Evolutionary conservation across 2,113 vertebrate species (phyloP).

Genomic region (Tragelaphus buxtoni): DNA sequence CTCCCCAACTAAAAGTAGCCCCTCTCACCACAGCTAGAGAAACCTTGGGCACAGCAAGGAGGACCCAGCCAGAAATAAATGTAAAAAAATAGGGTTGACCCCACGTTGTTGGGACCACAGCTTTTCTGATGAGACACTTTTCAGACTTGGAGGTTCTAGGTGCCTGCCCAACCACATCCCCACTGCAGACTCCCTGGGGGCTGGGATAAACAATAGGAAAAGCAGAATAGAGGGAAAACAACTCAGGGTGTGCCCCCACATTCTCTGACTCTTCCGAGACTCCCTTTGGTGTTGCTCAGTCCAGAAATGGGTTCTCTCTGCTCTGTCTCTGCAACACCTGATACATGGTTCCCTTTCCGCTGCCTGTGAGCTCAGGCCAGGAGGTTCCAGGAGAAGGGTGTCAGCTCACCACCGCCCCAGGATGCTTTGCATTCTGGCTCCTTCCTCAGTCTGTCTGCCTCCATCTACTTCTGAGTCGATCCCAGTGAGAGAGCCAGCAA

Average conservation of each 20-base stretch:
- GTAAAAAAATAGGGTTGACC: neutral
- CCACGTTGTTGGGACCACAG: neutral
- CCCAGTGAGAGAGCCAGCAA: neutral
- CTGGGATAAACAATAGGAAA: neutral
- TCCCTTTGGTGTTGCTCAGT: neutral
- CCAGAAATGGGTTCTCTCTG: neutral
- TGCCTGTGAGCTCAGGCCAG: neutral
- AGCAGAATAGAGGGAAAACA: neutral
- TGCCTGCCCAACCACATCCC: neutral
- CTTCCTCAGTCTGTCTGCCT: no score
- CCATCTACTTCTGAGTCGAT: neutral
- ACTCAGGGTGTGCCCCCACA: fast-evolving
- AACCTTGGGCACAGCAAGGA: neutral
- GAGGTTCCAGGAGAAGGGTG: neutral
- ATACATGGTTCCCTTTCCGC: fast-evolving
- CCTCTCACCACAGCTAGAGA: neutral
- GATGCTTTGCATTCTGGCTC: no score
- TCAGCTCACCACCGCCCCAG: fast-evolving
- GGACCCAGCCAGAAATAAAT: neutral
- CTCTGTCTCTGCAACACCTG: neutral
- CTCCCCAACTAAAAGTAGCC: neutral
- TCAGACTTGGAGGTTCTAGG: neutral
- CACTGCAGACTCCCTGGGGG: neutral
- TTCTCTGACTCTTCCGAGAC: neutral
- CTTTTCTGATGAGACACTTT: neutral